Base-by-base conservation (phyloP, 1,140 invertebrate species). In the Hyles vespertilio region DNA sequence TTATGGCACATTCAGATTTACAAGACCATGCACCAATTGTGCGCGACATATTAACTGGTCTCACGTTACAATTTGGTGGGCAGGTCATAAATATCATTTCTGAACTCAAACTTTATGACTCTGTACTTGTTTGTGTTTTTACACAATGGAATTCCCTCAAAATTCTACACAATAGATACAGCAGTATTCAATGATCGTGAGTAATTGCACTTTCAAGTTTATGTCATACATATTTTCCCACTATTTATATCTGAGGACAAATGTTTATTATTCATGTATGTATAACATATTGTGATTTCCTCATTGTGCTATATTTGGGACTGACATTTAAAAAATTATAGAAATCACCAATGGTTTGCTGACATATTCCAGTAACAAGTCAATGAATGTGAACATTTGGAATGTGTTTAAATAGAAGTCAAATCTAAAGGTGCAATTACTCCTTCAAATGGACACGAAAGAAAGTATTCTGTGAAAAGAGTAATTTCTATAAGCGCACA, bases 181-280 rank as follows among this genome's bases (percentile, higher is more conserved):
- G 36, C 36, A 40, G 36, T 5, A 40, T 40, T 40, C 36, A 40
- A 40, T 40, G 51, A 58, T 70, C 40, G 55, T 11, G 58, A 64
- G 50, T 72, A 75, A 77, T 77, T 68, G 68, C 77, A 82, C 73
- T 76, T 79, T 76, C 70, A 72, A 74, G 71, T 72, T 59, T 49
- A 56, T n/a, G 45, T 40, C 36, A 40, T 5, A 40, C 8, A 40
- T 40, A 40, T 40, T 40, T 40, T 40, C 8, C 36, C 36, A 40
- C 36, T 40, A 40, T 40, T 40, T 22, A 22, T 22, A 22, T 22
- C 22, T 22, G 22, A 22, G 0, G 22, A 22, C 22, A 22, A 22
- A 22, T 22, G 22, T 22, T 22, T 22, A 22, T 22, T 22, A 22
- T 22, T 22, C 22, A 22, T 22, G 22, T 22, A 1, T 22, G 22